These are phyloP conservation scores for Falco peregrinus DNA, from an alignment of 2,797 vertebrate species.

Conservation along the genomic window DNA sequence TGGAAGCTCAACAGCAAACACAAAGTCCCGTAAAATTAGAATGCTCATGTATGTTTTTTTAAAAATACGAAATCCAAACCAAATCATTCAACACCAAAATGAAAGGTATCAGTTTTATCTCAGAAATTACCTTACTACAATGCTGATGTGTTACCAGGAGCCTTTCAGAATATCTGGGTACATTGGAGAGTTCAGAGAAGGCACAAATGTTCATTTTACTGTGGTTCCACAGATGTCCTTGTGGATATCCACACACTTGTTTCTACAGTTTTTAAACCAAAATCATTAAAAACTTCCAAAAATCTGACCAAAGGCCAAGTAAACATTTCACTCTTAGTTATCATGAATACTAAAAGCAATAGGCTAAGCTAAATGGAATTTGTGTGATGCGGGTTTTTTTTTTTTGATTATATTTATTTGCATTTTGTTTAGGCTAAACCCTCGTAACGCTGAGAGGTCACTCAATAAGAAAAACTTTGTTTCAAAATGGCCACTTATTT, in stretches of 20 bases:
- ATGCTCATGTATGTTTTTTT: background rate
- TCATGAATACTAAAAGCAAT: background rate
- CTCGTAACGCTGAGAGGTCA: background rate
- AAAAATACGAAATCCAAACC: background rate
- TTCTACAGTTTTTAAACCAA: background rate
- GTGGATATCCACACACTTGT: background rate
- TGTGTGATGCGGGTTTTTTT: background rate
- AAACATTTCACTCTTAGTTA: constrained; percentile 35
- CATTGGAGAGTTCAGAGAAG: background rate
- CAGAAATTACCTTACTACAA: background rate
- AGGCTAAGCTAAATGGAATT: background rate
- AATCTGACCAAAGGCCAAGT: constrained; percentile 16
- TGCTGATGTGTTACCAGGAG: background rate
- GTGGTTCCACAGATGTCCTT: background rate
- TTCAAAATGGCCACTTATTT: background rate
- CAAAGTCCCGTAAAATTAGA: background rate
- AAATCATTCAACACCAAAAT: background rate
- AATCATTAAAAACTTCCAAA: background rate
- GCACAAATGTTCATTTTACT: background rate
- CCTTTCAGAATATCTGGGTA: background rate
- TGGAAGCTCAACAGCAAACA: background rate
- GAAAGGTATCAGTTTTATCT: background rate
- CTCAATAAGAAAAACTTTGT: background rate
- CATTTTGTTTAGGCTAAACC: background rate
- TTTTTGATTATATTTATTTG: background rate